A percentile compares a stretch with the other conserved stretches of the same genome.
phyloP scores from a whole-genome alignment of 1,140 invertebrate genomes.

The Cotesia vestalis region DNA sequence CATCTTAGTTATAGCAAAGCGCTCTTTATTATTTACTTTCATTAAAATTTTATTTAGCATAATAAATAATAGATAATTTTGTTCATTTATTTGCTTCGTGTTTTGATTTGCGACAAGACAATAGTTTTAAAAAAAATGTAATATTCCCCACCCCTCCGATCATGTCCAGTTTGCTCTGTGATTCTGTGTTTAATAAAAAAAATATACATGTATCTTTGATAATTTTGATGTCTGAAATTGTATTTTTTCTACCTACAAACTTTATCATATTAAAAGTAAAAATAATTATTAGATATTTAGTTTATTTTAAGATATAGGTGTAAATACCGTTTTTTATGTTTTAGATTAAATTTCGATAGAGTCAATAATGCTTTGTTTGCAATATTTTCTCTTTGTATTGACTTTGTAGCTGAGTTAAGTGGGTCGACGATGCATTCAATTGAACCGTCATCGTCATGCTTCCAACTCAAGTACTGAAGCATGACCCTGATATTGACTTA shows the following conservation, averaged over 20 bases:
- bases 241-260: constrained; percentile 17
- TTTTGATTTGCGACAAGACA: constrained; percentile 14
- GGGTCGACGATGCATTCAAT: constrained; percentile 20
- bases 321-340: neutral
- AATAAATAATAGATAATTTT: no score
- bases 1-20: no score
- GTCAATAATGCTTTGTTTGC: neutral
- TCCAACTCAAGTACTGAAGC: constrained; percentile 14
- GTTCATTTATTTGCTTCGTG: neutral
- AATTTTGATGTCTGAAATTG: constrained; percentile 35
- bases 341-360: neutral
- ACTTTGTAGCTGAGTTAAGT: constrained; percentile 11
- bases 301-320: no score
- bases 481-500: constrained; percentile 32
- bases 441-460: constrained; percentile 16
- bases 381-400: constrained; percentile 7
- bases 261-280: neutral
- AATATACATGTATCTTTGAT: constrained; percentile 43
- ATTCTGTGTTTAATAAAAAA: constrained; percentile 60
- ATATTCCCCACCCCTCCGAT: constrained; percentile 50
- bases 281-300: no score
- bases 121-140: constrained; percentile 41
- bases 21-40: no score
- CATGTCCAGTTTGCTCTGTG: constrained; percentile 61
- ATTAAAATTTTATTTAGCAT: no score